These are phyloP conservation scores for Ectemnius cavifrons DNA, from an alignment of 2,888 invertebrate species.

Conservation along the genomic window DNA sequence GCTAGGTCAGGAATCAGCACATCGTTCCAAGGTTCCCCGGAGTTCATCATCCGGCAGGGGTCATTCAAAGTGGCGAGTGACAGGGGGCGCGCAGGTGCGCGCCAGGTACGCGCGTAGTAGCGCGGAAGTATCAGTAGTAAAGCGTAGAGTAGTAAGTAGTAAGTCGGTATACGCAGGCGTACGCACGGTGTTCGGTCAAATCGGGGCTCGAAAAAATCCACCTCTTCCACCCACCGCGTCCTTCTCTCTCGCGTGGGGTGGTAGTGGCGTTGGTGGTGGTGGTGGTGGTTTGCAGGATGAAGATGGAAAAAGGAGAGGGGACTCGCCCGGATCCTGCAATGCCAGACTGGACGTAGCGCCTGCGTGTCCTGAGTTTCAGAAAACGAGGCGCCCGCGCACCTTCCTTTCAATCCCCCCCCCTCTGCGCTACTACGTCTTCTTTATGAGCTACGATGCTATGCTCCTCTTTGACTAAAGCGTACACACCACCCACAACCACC, in stretches of 20 bases:
- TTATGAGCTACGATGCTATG: too few relatives aligned
- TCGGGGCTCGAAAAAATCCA: conserved; percentile 45
- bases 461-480: too few relatives aligned
- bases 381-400: conserved; percentile 14
- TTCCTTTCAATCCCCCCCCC: too few relatives aligned
- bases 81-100: conserved; percentile 45
- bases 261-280: conserved; percentile 20
- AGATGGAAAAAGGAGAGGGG: conserved; percentile 5
- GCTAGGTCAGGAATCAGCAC: too few relatives aligned
- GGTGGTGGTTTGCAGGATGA: neutral
- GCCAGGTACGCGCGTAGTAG: conserved; percentile 57
- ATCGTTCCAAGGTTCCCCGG: too few relatives aligned
- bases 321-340: conserved; percentile 52
- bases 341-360: conserved; percentile 61
- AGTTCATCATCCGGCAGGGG: too few relatives aligned
- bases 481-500: too few relatives aligned
- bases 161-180: conserved; percentile 70
- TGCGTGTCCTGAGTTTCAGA: conserved; percentile 59
- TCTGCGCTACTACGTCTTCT: too few relatives aligned
- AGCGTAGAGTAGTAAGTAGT: conserved; percentile 64
- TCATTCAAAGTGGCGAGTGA: too few relatives aligned
- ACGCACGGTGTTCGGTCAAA: conserved; percentile 61
- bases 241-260: too few relatives aligned
- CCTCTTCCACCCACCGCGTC: neutral
- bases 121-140: conserved; percentile 62